Base-by-base conservation (phyloP, 2,113 vertebrate genomes). In the Erinaceus europaeus region DNA sequence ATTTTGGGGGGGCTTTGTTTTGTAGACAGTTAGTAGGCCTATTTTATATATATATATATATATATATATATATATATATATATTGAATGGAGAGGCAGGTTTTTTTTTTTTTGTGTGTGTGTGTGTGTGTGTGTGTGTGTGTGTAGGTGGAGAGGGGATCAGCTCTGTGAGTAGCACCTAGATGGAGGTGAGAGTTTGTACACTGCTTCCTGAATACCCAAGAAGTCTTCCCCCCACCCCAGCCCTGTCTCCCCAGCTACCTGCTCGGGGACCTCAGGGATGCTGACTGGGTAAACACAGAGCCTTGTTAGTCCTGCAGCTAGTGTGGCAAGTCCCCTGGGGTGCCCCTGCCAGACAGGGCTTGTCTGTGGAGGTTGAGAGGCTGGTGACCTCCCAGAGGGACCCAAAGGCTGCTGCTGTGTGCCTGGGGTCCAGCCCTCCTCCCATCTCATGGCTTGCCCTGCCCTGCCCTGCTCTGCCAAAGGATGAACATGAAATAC, bases 321-420 rank as follows among this genome's bases (percentile, higher is more conserved):
- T 59, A 32, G 5, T 14, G 42, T 27, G 8, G 65, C 0, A 1
- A 17, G 9, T 57, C 23, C 40, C 82, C 8, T 32, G 32, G 34
- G 90, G n/a, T 15, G 4, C 11, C 23, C 40, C 34, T 8, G 12
- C 87, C 87, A 88, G 34, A 92, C 73, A 34, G 34, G 21, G 48
- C 0, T 0, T 0, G 1, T 40, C 62, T 40, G 68, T 62, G 27
- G 36, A 14, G 20, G 53, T 44, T 36, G 15, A 4, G 34, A 14
- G 32, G 36, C 46, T 73, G 0, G 2, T 17, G 68, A 46, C 77
- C 20, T 69, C 52, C 67, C 18, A 1, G 9, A 65, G 84, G 64
- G 38, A 46, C 72, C 29, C 25, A 18, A 4, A 25, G 17, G 34
- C 14, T 21, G 42, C 44, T 3, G 2, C 23, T 4, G 1, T 36